Evolutionary conservation across 1,140 invertebrate species (phyloP).

Genomic region (Physella acuta): DNA sequence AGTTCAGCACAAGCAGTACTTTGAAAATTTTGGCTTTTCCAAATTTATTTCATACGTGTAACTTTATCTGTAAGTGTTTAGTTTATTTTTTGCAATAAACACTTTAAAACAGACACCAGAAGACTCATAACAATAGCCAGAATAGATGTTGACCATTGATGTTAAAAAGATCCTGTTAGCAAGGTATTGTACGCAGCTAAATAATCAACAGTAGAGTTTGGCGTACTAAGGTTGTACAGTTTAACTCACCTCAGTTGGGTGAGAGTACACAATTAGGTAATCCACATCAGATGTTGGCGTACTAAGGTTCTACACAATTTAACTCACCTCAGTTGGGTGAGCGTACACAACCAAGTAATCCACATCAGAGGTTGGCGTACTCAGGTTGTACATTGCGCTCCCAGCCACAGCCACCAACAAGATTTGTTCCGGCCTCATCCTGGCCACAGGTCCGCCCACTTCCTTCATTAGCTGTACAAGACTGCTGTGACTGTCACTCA

Average conservation of each 20-base stretch:
- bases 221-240: background rate
- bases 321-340: constrained; percentile 39
- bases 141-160: too few species aligned
- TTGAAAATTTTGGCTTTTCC: too few species aligned
- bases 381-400: constrained; percentile 50
- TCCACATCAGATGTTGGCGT: constrained; percentile 52
- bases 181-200: background rate
- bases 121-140: too few species aligned
- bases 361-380: constrained; percentile 49
- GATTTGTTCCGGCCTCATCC: constrained; percentile 44
- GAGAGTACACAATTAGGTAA: constrained; percentile 46
- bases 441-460: constrained; percentile 46
- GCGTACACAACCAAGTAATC: constrained; percentile 50
- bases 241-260: constrained; percentile 41
- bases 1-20: too few species aligned
- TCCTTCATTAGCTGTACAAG: constrained; percentile 38
- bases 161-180: too few species aligned
- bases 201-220: background rate
- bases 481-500: constrained; percentile 23
- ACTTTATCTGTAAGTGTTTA: too few species aligned
- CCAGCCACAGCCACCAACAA: constrained; percentile 50
- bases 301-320: constrained; percentile 49
- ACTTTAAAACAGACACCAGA: too few species aligned
- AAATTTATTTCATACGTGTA: too few species aligned
- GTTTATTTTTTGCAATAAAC: too few species aligned